A percentile compares a stretch with the other conserved stretches of the same genome.
phyloP scores from a whole-genome alignment of 2,113 vertebrate species.

The Notiomystis cincta region DNA sequence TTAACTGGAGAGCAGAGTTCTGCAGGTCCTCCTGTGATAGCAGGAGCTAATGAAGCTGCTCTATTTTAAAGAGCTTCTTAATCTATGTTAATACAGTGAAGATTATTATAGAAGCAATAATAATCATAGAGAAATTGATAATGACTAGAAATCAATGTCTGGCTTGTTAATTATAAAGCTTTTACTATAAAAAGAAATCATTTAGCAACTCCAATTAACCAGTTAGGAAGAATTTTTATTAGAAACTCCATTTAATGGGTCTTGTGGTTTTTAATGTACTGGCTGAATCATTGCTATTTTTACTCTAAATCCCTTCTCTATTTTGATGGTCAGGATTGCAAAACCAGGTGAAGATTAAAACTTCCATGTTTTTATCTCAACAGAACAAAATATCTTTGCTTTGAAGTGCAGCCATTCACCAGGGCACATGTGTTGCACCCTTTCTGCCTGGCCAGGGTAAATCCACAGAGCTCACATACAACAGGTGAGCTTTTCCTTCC shows the following conservation, averaged over 20 bases:
- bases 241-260: slow-evolving; percentile 51
- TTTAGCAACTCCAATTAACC: slow-evolving; percentile 68
- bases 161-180: slow-evolving; percentile 73
- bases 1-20: slow-evolving; percentile 1
- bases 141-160: slow-evolving; percentile 72
- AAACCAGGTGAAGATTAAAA: neutral
- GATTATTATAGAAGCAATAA: slow-evolving; percentile 73
- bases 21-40: slow-evolving; percentile 37
- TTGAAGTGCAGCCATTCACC: neutral
- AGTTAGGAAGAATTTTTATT: slow-evolving; percentile 65
- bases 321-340: neutral
- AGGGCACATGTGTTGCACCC: neutral
- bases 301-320: neutral
- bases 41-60: slow-evolving; percentile 66
- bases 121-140: slow-evolving; percentile 74
- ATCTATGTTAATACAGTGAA: slow-evolving; percentile 70
- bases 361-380: neutral
- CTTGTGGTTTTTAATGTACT: slow-evolving; percentile 32
- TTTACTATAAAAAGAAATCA: slow-evolving; percentile 75
- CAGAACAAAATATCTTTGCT: neutral
- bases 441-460: neutral
- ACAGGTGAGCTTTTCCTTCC: neutral
- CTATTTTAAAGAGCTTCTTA: slow-evolving; percentile 65
- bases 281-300: slow-evolving; percentile 21
- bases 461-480: fast-evolving